These are phyloP conservation scores for human (Homo sapiens) DNA, from an alignment of 2,113 vertebrate genomes.

Conservation along the genomic window DNA sequence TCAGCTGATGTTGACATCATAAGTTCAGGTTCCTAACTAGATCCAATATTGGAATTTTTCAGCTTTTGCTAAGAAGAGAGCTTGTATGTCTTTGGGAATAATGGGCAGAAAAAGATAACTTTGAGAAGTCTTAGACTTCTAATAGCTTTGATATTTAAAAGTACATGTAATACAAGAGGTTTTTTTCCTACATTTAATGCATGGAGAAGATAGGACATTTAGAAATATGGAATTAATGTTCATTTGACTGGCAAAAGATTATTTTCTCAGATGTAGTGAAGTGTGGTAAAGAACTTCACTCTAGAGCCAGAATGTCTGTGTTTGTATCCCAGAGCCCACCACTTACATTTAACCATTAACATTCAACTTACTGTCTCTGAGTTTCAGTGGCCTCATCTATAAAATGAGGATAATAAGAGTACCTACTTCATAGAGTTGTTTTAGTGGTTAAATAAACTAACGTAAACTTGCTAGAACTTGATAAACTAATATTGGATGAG, in stretches of 20 bases:
- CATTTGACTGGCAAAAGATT: not conserved
- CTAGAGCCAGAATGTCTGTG: not conserved
- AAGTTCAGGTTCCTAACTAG: not conserved
- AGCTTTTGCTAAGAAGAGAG: conserved; percentile 23
- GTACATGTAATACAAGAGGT: not conserved
- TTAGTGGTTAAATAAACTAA: not conserved
- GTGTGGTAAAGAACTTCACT: not conserved
- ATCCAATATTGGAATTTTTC: conserved; percentile 32
- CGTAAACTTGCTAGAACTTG: too few relatives aligned
- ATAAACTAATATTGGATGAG: not conserved
- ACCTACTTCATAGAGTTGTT: not conserved
- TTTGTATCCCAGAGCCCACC: not conserved
- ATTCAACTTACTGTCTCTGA: not conserved
- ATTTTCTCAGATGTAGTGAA: not conserved
- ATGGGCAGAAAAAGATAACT: not conserved
- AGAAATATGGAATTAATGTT: conserved; percentile 31
- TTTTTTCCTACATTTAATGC: conserved; percentile 11
- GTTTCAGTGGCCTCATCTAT: not conserved
- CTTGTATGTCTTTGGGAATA: conserved; percentile 10
- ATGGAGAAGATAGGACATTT: conserved; percentile 3
- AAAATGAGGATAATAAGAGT: not conserved
- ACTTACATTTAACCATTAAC: not conserved
- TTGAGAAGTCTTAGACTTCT: conserved; percentile 13
- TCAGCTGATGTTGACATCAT: not conserved
- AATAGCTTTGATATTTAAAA: conserved; percentile 48